phyloP scores from a whole-genome alignment of 1,140 invertebrate genomes.

The Caerostris darwini region DNA sequence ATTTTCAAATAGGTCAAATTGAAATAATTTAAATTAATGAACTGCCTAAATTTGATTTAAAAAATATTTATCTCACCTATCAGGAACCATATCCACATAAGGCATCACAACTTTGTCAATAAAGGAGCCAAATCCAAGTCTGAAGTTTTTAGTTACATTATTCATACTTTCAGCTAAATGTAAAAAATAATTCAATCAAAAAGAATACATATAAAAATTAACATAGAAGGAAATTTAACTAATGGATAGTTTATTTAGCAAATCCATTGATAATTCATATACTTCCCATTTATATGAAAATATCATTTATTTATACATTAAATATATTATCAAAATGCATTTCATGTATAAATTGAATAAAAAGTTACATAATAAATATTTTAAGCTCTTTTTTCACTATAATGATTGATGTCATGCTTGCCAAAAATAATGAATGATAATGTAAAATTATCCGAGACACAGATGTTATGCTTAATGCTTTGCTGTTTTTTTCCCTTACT shows the following conservation, averaged over 20 bases:
- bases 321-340: too few relatives aligned
- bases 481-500: too few relatives aligned
- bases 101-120: conserved; percentile 99
- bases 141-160: conserved; percentile 94
- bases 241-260: too few relatives aligned
- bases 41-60: too few relatives aligned
- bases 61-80: conserved; percentile 79
- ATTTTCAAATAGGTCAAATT: too few relatives aligned
- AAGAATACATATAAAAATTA: not conserved
- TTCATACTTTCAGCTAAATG: conserved; percentile 83
- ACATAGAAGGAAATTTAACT: not conserved
- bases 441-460: not conserved
- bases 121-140: conserved; percentile 98
- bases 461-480: too few relatives aligned
- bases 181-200: not conserved
- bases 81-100: conserved; percentile 87
- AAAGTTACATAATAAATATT: not conserved
- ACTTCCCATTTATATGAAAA: too few relatives aligned
- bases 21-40: too few relatives aligned
- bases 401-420: not conserved
- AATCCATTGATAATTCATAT: too few relatives aligned
- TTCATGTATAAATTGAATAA: not conserved
- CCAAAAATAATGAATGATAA: not conserved
- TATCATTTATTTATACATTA: too few relatives aligned
- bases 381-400: not conserved